phyloP scores from a whole-genome alignment of 1,140 invertebrate species.

The Carposina sasakii region DNA sequence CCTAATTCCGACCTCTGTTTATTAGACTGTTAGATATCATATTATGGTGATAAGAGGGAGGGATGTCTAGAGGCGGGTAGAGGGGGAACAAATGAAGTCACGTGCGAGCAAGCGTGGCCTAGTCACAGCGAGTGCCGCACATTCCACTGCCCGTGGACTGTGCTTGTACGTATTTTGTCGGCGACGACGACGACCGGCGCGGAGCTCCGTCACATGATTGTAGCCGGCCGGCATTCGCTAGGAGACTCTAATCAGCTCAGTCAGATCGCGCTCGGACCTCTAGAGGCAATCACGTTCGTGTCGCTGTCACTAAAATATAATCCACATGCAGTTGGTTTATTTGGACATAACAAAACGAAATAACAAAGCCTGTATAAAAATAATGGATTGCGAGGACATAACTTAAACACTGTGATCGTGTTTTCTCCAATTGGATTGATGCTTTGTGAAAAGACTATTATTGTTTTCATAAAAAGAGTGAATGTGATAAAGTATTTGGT shows the following conservation, averaged over 20 bases:
- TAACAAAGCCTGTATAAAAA: too few species aligned
- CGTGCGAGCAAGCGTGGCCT: slow-evolving; percentile 37
- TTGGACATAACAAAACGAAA: too few species aligned
- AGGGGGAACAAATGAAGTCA: slow-evolving; percentile 22
- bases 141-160: slow-evolving; percentile 27
- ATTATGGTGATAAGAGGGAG: too few species aligned
- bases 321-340: too few species aligned
- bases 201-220: slow-evolving; percentile 48
- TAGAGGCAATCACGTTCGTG: slow-evolving; percentile 18
- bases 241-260: slow-evolving; percentile 21
- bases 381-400: slow-evolving; percentile 37
- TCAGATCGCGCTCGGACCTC: slow-evolving; percentile 34
- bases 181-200: slow-evolving; percentile 16
- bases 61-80: too few species aligned
- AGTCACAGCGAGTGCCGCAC: slow-evolving; percentile 23
- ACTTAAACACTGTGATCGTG: slow-evolving; percentile 17
- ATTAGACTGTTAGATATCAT: too few species aligned
- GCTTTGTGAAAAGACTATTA: background rate
- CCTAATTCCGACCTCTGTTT: too few species aligned
- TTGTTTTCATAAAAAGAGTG: too few species aligned
- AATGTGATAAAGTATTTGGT: slow-evolving; percentile 25
- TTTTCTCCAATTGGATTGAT: background rate
- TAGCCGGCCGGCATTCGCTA: slow-evolving; percentile 34
- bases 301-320: slow-evolving; percentile 6
- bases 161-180: slow-evolving; percentile 52